phyloP scores from a whole-genome alignment of 1,140 invertebrate species.

The Bombyx mandarina region DNA sequence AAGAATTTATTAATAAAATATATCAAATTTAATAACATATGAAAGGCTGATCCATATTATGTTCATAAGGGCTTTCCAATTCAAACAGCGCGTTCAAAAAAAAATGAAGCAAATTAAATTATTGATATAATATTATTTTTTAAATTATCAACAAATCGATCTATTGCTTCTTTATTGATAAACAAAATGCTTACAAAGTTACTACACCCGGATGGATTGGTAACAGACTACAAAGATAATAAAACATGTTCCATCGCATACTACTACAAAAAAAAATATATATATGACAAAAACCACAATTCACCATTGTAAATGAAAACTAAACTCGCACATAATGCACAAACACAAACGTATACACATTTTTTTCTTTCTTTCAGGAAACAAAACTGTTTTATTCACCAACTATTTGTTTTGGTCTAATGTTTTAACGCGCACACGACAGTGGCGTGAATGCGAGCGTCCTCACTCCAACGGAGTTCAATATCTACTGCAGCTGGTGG shows the following conservation, averaged over 20 bases:
- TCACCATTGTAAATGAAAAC: slow-evolving; percentile 30
- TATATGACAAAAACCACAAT: slow-evolving; percentile 29
- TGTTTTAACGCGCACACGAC: slow-evolving; percentile 24
- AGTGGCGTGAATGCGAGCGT: slow-evolving; percentile 28
- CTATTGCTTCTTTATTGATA: not conserved
- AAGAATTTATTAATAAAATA: not conserved
- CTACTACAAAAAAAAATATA: slow-evolving; percentile 33
- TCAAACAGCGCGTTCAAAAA: too few relatives aligned
- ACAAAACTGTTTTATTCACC: slow-evolving; percentile 32
- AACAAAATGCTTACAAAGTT: too few relatives aligned
- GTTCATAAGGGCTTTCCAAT: too few relatives aligned
- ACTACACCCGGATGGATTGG: slow-evolving; percentile 43
- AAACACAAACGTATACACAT: slow-evolving; percentile 11
- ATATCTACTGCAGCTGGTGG: slow-evolving; percentile 37
- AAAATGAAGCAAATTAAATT: too few relatives aligned
- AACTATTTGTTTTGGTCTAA: slow-evolving; percentile 29
- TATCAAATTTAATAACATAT: not conserved
- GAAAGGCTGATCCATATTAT: not conserved
- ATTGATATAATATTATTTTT: too few relatives aligned
- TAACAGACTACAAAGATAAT: slow-evolving; percentile 61
- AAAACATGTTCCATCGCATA: slow-evolving; percentile 55
- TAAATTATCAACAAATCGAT: slow-evolving; percentile 3
- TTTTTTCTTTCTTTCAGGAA: slow-evolving; percentile 32
- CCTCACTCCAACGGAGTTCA: slow-evolving; percentile 30
- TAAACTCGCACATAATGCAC: slow-evolving; percentile 36